Evolutionary conservation across 2,888 invertebrate genomes (phyloP).

Genomic region (Drosophila siamana): DNA sequence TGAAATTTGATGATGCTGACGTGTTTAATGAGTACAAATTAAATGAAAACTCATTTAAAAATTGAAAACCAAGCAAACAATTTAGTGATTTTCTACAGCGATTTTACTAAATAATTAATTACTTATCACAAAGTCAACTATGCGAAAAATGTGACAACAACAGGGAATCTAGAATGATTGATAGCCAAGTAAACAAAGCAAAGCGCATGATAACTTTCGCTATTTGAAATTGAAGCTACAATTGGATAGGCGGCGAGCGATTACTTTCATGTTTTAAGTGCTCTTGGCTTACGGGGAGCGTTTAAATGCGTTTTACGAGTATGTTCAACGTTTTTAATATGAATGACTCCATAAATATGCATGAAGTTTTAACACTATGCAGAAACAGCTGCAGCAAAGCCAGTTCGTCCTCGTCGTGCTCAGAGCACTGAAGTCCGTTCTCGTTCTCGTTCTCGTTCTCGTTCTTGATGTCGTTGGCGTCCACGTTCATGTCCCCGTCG

Average conservation of each 20-base stretch:
- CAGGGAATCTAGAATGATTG: slow-evolving; percentile 33
- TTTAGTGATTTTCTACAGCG: too few relatives aligned
- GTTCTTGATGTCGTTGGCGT: background rate
- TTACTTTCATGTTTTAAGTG: slow-evolving; percentile 59
- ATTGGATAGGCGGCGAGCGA: slow-evolving; percentile 45
- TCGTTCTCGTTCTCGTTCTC: background rate
- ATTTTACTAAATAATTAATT: background rate
- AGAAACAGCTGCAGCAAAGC: slow-evolving; percentile 67
- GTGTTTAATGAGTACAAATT: background rate
- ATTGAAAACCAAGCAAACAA: background rate
- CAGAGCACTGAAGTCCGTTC: too few relatives aligned
- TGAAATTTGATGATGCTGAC: background rate
- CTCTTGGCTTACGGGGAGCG: slow-evolving; percentile 45
- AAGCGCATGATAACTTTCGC: slow-evolving; percentile 7
- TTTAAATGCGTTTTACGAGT: slow-evolving; percentile 73
- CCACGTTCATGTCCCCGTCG: slow-evolving; percentile 2
- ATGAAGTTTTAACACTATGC: slow-evolving; percentile 80
- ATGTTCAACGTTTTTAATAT: slow-evolving; percentile 73
- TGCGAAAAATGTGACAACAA: too few relatives aligned
- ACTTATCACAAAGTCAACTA: background rate
- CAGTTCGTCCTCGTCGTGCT: slow-evolving; percentile 17
- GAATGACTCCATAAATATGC: slow-evolving; percentile 79
- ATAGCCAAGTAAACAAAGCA: background rate
- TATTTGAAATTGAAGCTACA: slow-evolving; percentile 38
- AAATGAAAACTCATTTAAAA: background rate